A percentile compares a stretch with the other conserved stretches of the same genome.
Conservation (phyloP, 2,797 vertebrate genomes). For the Phalanger gymnotis region DNA sequence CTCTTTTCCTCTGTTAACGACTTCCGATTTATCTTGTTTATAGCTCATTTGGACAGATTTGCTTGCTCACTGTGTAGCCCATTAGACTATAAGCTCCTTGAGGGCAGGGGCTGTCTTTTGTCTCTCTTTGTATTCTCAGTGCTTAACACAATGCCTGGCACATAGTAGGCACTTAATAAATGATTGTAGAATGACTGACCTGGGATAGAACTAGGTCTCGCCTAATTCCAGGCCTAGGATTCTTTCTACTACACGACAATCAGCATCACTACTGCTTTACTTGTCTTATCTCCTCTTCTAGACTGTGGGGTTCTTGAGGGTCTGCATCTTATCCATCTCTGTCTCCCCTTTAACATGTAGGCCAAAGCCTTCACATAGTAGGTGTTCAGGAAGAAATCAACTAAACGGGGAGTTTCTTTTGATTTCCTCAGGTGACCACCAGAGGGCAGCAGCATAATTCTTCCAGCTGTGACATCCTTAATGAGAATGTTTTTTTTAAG, state of each 20-base stretch:
- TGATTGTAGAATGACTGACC: not conserved
- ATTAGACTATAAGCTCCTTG: not conserved
- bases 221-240: not conserved
- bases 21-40: not conserved
- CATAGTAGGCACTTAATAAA: not conserved
- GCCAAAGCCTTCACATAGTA: not conserved
- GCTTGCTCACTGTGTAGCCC: not conserved
- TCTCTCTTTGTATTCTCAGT: not conserved
- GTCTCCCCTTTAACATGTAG: not conserved
- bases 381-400: not conserved
- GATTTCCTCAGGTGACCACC: not conserved
- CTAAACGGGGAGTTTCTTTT: not conserved
- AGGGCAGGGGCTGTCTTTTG: not conserved
- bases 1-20: not conserved
- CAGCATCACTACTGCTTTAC: not conserved
- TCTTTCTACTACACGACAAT: not conserved
- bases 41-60: not conserved
- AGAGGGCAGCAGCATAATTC: not conserved
- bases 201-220: not conserved
- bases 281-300: not conserved
- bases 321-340: not conserved
- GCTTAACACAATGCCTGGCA: not conserved
- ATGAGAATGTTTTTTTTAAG: not conserved
- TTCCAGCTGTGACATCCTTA: not conserved
- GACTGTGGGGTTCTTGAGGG: not conserved